Evolutionary conservation across 2,113 vertebrate species (phyloP), one percentile per base, ranked within the genome.

Genomic region (Tautogolabrus adspersus): DNA sequence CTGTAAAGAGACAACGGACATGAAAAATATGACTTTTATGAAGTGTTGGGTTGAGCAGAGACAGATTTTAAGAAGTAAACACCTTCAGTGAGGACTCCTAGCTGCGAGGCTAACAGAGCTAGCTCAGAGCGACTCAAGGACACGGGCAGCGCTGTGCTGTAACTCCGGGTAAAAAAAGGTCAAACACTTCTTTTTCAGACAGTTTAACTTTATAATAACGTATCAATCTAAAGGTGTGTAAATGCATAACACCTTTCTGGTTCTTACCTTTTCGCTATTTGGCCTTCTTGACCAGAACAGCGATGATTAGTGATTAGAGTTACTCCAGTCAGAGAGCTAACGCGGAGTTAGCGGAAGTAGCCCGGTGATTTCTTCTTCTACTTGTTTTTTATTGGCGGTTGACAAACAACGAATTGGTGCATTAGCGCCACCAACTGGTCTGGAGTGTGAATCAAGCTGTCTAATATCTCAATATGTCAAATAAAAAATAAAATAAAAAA

Each of bases 271-370:
- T 89, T 81, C 88, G 94, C 94, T 94, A 93, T 95, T 95, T 94
- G 94, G 94, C 91, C 94, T 95, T 94, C 92, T 93, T 42, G 93
- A 94, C 94, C 93, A 94, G 92, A 94, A 94, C 93, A 95, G 94
- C 93, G 77, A 2, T 4, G 26, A 26, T n/a, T 26, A 26, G 49
- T 74, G 77, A 61, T 72, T 23, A 30, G 13, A 78, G 5, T 40
- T 54, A 68, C 57, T 63, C 79, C 54, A 80, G 23, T 56, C 8
- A 26, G 63, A 64, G 3, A 6, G 26, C n/a, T 77, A 84, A 66
- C 30, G 77, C 47, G 79, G 21, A 34, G 5, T 66, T n/a, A 79
- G 62, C 77, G 89, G 88, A 91, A 86, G 30, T 65, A 18, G 9
- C 3, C 10, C 6, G 1, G 0, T 5, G 46, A 2, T 1, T 49